phyloP scores from a whole-genome alignment of 2,797 vertebrate species.

The Anas bernieri region DNA sequence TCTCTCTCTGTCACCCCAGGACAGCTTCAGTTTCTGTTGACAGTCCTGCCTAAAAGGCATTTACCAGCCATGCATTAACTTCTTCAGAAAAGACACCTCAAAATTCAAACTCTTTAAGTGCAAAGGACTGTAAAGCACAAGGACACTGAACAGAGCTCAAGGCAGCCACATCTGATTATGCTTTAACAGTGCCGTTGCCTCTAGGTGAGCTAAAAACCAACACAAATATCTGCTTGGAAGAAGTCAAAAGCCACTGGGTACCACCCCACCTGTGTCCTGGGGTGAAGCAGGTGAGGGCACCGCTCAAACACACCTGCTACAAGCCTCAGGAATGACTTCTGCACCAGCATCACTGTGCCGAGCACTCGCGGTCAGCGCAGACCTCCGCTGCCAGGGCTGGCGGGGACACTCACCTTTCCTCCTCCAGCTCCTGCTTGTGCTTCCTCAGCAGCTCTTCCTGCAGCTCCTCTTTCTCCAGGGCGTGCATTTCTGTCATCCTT shows the following conservation, averaged over 20 bases:
- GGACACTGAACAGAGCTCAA: not conserved
- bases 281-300: not conserved
- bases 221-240: not conserved
- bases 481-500: slow-evolving; percentile 62
- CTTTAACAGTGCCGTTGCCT: not conserved
- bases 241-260: not conserved
- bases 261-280: not conserved
- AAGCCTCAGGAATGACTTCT: not conserved
- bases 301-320: not conserved
- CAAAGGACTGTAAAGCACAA: not conserved
- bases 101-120: not conserved
- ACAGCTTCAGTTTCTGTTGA: not conserved
- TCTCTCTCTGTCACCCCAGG: not conserved
- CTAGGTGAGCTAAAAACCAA: not conserved
- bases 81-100: not conserved
- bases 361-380: rapidly evolving
- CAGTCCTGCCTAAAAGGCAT: not conserved
- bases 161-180: not conserved
- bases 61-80: not conserved
- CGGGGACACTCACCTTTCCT: slow-evolving; percentile 86
- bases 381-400: rapidly evolving
- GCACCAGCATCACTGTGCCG: rapidly evolving
- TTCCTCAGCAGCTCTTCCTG: slow-evolving; percentile 75
- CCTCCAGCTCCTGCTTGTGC: slow-evolving; percentile 81
- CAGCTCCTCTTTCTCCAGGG: slow-evolving; percentile 80